phyloP scores from a whole-genome alignment of 2,888 invertebrate species.

The Prenolepis imparis region DNA sequence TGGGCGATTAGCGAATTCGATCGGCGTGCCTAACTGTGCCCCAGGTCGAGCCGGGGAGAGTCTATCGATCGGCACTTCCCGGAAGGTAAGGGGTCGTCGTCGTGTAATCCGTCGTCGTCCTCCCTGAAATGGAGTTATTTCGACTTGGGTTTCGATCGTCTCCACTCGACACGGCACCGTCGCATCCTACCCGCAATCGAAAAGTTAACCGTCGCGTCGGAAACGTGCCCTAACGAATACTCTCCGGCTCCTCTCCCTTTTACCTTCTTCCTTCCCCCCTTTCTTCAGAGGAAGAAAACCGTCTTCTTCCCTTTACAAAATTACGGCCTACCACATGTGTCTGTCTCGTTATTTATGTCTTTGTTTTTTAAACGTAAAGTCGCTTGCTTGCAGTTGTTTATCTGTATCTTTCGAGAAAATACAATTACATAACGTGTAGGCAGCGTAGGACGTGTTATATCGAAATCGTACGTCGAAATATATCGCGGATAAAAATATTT shows the following conservation, averaged over 20 bases:
- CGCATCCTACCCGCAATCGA: conserved; percentile 50
- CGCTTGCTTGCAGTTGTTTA: background rate
- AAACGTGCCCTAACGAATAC: conserved; percentile 47
- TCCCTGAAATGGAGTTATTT: conserved; percentile 80
- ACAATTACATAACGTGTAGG: background rate
- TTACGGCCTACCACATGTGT: conserved; percentile 6
- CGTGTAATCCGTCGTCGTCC: conserved; percentile 75
- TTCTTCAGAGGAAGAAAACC: background rate
- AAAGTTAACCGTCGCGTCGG: conserved; percentile 47
- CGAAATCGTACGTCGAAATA: no score
- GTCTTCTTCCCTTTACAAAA: conserved; percentile 31
- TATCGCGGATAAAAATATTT: background rate
- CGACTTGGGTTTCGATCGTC: conserved; percentile 77
- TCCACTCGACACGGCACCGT: conserved; percentile 58
- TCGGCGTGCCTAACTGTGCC: conserved; percentile 65
- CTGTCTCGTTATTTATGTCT: conserved; percentile 19
- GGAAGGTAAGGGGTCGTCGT: conserved; percentile 71
- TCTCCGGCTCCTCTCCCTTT: conserved; percentile 40
- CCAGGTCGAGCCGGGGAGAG: conserved; percentile 64
- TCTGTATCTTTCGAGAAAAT: background rate
- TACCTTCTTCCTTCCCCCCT: background rate
- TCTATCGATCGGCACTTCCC: conserved; percentile 78
- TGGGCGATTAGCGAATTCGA: conserved; percentile 72
- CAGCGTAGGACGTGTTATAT: background rate
- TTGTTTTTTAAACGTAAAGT: conserved; percentile 1